Conservation (phyloP, 2,797 vertebrate genomes). For the Enteromius paludinosus region DNA sequence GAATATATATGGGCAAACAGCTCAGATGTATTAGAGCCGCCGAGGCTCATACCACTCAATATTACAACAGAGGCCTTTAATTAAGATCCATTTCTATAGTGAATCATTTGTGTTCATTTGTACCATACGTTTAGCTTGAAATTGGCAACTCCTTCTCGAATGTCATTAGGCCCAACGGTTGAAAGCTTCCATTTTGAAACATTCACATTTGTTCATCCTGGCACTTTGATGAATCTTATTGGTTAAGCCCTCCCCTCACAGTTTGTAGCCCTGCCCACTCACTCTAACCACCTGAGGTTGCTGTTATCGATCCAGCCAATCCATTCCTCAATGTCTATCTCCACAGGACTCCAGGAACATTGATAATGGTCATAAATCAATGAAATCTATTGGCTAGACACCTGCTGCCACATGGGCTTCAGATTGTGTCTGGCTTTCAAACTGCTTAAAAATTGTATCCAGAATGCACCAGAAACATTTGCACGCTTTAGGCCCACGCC, state of each 20-base stretch:
- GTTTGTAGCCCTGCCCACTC: slow-evolving; percentile 47
- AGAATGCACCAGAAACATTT: slow-evolving; percentile 11
- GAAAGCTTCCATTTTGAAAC: neutral
- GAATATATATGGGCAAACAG: slow-evolving; percentile 23
- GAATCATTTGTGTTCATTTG: neutral
- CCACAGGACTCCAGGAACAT: slow-evolving; percentile 57
- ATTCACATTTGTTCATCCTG: neutral
- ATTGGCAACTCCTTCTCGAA: neutral
- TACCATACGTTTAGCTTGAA: neutral
- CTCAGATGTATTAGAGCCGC: slow-evolving; percentile 4
- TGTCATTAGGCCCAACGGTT: neutral
- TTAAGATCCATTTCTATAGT: neutral
- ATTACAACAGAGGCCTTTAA: neutral
- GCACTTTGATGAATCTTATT: neutral
- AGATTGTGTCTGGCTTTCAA: neutral
- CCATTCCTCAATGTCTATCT: slow-evolving; percentile 58
- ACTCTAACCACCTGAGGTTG: slow-evolving; percentile 64
- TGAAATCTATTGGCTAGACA: slow-evolving; percentile 61
- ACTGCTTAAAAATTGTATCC: neutral
- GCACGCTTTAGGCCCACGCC: neutral
- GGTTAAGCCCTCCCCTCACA: slow-evolving; percentile 16
- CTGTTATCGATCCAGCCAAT: slow-evolving; percentile 68
- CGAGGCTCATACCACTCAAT: slow-evolving; percentile 14
- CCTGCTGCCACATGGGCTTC: slow-evolving; percentile 44
- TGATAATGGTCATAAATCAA: slow-evolving; percentile 72